phyloP scores from a whole-genome alignment of 1,140 invertebrate genomes.

The Drosophila auraria region DNA sequence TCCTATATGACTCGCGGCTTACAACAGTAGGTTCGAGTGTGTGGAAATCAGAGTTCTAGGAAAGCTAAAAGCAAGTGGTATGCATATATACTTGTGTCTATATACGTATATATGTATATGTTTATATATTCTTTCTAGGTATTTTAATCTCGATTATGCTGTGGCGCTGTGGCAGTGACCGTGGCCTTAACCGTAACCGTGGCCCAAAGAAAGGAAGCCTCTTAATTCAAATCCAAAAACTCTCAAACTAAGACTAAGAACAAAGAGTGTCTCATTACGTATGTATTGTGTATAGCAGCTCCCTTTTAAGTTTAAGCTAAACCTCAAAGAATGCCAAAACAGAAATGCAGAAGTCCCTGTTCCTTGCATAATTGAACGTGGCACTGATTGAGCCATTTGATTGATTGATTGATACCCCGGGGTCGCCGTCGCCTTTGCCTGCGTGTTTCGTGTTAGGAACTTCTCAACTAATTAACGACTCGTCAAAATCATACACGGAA shows the following conservation, averaged over 20 bases:
- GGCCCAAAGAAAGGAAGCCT: conserved; percentile 35
- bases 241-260: conserved; percentile 15
- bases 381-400: conserved; percentile 27
- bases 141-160: conserved; percentile 67
- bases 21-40: conserved; percentile 53
- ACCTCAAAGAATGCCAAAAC: conserved; percentile 12
- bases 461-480: conserved; percentile 65
- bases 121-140: conserved; percentile 52
- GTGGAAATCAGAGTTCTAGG: conserved; percentile 74
- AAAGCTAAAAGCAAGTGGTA: conserved; percentile 81
- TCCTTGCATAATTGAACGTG: conserved; percentile 24
- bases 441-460: conserved; percentile 56
- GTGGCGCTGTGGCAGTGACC: conserved; percentile 46
- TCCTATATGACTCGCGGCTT: conserved; percentile 51
- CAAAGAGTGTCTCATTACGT: conserved; percentile 37
- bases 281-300: conserved; percentile 32
- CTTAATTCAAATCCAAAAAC: conserved; percentile 41
- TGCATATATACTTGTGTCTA: conserved; percentile 64
- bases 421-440: conserved; percentile 20
- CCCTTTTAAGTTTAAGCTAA: conserved; percentile 5
- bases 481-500: conserved; percentile 40
- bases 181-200: too few species aligned
- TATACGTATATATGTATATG: conserved; percentile 52
- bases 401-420: conserved; percentile 46
- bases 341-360: conserved; percentile 65